Conservation (phyloP, 2,113 vertebrate genomes). For the Nesoenas mayeri region DNA sequence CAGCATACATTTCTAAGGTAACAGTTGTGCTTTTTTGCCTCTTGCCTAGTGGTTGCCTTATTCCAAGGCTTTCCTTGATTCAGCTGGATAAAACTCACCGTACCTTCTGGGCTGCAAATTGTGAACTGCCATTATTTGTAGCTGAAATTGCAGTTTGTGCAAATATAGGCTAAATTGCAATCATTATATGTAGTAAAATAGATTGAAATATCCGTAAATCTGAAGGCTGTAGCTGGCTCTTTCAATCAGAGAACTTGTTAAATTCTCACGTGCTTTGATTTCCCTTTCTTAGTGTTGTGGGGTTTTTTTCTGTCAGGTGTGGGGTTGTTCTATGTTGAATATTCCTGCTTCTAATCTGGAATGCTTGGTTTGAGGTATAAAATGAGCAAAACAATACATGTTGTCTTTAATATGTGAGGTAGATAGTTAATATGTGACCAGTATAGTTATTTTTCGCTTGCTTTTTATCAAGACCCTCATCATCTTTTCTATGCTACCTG, state of each 20-base stretch:
- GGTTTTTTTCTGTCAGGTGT: background rate
- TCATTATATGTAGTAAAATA: constrained; percentile 27
- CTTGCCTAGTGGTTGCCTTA: background rate
- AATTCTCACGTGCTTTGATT: constrained; percentile 33
- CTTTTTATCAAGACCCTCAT: constrained; percentile 37
- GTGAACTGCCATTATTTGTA: background rate
- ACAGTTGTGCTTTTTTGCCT: background rate
- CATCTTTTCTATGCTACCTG: constrained; percentile 1
- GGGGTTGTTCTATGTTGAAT: background rate
- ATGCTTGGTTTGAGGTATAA: background rate
- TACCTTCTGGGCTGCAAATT: background rate
- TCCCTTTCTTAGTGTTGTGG: background rate
- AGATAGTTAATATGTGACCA: background rate
- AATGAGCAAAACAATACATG: background rate
- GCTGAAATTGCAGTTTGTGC: constrained; percentile 21
- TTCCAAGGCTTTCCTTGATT: background rate
- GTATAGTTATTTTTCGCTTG: constrained; percentile 31
- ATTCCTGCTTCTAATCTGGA: constrained; percentile 37
- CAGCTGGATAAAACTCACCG: background rate
- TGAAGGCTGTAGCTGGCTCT: constrained; percentile 8
- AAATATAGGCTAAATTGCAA: constrained; percentile 23
- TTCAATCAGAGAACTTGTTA: constrained; percentile 53
- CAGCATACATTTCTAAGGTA: background rate
- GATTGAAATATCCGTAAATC: constrained; percentile 43
- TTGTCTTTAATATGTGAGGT: constrained; percentile 23